A percentile compares a stretch with the other conserved stretches of the same genome.
Evolutionary conservation across 2,888 invertebrate species (phyloP).

Genomic region (Choristoneura rosaceana): DNA sequence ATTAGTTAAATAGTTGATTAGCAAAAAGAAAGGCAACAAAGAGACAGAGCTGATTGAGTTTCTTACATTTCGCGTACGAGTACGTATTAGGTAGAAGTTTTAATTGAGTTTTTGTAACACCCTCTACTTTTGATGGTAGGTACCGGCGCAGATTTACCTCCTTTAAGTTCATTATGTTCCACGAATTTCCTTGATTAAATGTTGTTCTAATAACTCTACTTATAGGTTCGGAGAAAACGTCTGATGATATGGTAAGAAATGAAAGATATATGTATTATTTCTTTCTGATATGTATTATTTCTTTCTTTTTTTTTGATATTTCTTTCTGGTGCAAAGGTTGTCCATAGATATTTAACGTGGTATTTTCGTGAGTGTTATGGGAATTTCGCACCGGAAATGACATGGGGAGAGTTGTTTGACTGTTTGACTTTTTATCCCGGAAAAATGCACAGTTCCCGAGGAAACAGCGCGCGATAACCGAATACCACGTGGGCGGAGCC

Average conservation of each 20-base stretch:
- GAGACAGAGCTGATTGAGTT: constrained; percentile 48
- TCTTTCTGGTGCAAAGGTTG: no score
- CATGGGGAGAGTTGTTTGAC: no score
- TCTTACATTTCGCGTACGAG: constrained; percentile 52
- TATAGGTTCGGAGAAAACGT: constrained; percentile 1
- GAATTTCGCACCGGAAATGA: no score
- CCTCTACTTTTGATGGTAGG: constrained; percentile 48
- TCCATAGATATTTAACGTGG: no score
- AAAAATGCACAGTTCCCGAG: no score
- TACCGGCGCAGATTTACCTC: constrained; percentile 13
- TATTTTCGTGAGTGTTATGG: no score
- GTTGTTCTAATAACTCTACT: background rate
- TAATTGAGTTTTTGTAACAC: constrained; percentile 72
- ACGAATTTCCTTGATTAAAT: constrained; percentile 5
- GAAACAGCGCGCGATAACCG: no score
- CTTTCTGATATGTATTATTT: no score
- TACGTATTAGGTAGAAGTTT: constrained; percentile 64
- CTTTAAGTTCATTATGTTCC: background rate
- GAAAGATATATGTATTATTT: background rate
- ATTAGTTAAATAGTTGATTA: constrained; percentile 20
- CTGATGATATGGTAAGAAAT: background rate
- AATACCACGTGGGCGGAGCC: no score
- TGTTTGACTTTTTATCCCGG: no score
- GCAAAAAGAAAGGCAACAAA: constrained; percentile 45
- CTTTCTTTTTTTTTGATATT: no score